Percentiles rank a stretch among this genome's conserved stretches.
Conservation (phyloP, 2,797 vertebrate species). For the Poeciliopsis infans region DNA sequence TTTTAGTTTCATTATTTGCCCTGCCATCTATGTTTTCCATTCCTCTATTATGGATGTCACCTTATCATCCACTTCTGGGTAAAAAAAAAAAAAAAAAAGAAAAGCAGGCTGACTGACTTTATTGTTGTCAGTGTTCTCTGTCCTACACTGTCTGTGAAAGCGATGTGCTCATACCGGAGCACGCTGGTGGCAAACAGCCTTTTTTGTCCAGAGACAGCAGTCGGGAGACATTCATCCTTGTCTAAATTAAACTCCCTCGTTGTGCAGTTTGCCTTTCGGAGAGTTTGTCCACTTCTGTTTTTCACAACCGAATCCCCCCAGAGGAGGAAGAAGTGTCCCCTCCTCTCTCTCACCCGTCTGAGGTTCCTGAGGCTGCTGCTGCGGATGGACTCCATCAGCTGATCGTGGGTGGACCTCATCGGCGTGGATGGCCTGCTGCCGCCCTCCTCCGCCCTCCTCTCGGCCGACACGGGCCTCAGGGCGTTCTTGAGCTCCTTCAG, state of each 20-base stretch:
- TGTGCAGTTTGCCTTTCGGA: conserved; percentile 21
- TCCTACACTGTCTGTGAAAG: conserved; percentile 28
- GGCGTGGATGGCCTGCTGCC: conserved; percentile 90
- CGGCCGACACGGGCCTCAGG: conserved; percentile 84
- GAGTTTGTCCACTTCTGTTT: conserved; percentile 15
- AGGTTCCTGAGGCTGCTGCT: conserved; percentile 85
- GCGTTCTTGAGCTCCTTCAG: conserved; percentile 94
- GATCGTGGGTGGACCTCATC: conserved; percentile 89
- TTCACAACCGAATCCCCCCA: neutral
- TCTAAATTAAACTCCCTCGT: conserved; percentile 52
- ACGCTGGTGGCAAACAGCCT: conserved; percentile 31
- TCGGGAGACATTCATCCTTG: too few species aligned
- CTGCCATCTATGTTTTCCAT: conserved; percentile 1
- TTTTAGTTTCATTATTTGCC: conserved; percentile 21
- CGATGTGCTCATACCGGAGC: conserved; percentile 30
- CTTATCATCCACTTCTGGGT: conserved; percentile 15
- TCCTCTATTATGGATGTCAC: neutral
- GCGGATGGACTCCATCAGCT: conserved; percentile 95
- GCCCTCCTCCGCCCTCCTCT: conserved; percentile 84
- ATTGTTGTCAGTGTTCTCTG: neutral
- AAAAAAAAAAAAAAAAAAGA: neutral
- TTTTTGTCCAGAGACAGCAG: conserved; percentile 20
- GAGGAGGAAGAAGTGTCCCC: neutral
- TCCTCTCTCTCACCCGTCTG: conserved; percentile 77
- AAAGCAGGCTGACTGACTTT: conserved; percentile 15